Base-by-base conservation (phyloP, 2,888 invertebrate genomes). In the Melanargia galathea region DNA sequence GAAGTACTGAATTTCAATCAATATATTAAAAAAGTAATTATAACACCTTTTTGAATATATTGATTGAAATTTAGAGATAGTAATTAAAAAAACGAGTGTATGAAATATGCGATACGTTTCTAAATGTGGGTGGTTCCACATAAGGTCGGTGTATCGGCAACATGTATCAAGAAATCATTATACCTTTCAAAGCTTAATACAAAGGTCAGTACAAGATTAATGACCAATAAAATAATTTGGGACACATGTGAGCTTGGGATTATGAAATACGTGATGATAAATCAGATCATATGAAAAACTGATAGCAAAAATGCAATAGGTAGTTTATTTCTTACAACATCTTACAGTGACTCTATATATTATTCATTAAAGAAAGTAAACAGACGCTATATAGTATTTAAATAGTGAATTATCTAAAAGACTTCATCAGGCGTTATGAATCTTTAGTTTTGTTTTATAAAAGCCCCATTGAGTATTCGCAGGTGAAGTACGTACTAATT, bases 131-230 rank as follows among this genome's bases (percentile, higher is more conserved):
- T 66, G 52, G 65, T 66, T 62, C 67, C 65, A 60, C 66, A 38
- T 70, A 69, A 73, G 73, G 73, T 68, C 73, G 61, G 35, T 66
- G 62, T 65, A 68, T 68, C 64, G 58, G 59, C 65, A 64, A 66
- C 68, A 62, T 64, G 62, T 70, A 65, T 65, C 63, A 68, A 61
- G 58, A 63, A 66, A 68, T 69, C 71, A 71, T 67, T 68, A 68
- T 65, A 70, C 70, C 71, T 73, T 72, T 72, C 70, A 70, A 71
- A 73, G 68, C 65, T 59, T 69, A 69, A 65, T 64, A 65, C 66
- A 62, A 72, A 73, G 72, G 73, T 70, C 72, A 66, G 40, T 52
- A 48, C 62, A 56, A 71, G 68, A 73, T 70, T 67, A 70, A 71
- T 73, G 64, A 58, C 58, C 60, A 58, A 52, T 61, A 46, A 54